Conservation (phyloP, 2,797 vertebrate genomes). For the Orientallactaga sibirica region DNA sequence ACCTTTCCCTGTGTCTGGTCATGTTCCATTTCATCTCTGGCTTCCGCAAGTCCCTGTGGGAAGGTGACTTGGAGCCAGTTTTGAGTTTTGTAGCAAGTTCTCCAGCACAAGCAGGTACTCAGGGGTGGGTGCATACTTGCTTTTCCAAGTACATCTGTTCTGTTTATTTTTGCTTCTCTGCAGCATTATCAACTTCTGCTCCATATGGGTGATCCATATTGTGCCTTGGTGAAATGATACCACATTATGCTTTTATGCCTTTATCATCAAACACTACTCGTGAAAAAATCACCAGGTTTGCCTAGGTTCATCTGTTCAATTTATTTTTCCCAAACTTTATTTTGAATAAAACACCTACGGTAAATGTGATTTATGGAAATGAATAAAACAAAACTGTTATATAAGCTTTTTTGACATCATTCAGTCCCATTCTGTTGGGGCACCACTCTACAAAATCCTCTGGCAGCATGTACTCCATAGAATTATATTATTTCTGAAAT, state of each 20-base stretch:
- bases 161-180: constrained; percentile 91
- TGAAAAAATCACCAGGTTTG: constrained; percentile 91
- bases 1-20: background rate
- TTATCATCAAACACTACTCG: constrained; percentile 92
- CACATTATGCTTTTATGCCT: constrained; percentile 91
- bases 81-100: constrained; percentile 86
- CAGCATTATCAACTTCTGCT: constrained; percentile 90
- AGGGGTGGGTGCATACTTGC: constrained; percentile 88
- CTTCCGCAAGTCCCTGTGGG: constrained; percentile 62
- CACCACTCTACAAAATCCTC: constrained; percentile 81
- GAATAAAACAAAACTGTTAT: constrained; percentile 89
- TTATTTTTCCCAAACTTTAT: constrained; percentile 90
- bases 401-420: constrained; percentile 88
- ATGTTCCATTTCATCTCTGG: background rate
- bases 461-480: constrained; percentile 79
- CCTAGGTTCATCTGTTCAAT: constrained; percentile 90
- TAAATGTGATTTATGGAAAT: constrained; percentile 91
- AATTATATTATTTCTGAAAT: constrained; percentile 87
- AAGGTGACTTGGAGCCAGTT: constrained; percentile 73
- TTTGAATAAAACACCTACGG: constrained; percentile 91
- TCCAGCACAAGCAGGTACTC: constrained; percentile 87
- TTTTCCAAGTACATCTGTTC: constrained; percentile 91
- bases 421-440: constrained; percentile 85
- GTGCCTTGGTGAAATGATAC: constrained; percentile 89
- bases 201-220: constrained; percentile 92